Base-by-base conservation (phyloP, 2,113 vertebrate species). In the Fregata magnificens region DNA sequence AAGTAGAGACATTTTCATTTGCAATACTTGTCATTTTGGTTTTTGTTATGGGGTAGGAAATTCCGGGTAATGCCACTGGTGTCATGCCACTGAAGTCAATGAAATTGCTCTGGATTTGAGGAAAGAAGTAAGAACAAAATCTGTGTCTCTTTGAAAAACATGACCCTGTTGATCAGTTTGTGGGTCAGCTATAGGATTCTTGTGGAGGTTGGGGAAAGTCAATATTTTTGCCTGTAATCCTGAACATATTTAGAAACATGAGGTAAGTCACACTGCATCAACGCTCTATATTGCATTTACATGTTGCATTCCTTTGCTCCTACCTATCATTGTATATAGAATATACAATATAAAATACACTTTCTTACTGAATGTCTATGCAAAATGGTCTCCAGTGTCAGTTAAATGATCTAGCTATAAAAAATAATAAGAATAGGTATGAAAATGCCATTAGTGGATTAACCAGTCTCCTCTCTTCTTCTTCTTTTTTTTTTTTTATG, bases 391-490 rank as follows among this genome's bases (percentile, higher is more conserved):
- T 56, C 40, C 14, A 74, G 20, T 56, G 29, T 73, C 36, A 81
- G 13, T 42, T 70, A 93, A 83, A 52, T 50, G 4, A 19, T 50
- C 6, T 55, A 59, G 3, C 6, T 56, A 14, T 42, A 55, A 79
- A 82, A 62, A 88, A 70, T 18, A 66, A 25, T 10, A 87, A 17
- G 42, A n/a, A n/a, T n/a, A n/a, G n/a, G n/a, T n/a, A 73, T 6
- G 11, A 78, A 55, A 16, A 77, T 58, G 16, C 1, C 7, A 31
- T 72, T 58, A 66, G 22, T 56, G 16, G 16, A 40, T 85, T 74
- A 65, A 52, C 1, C 19, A 10, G 0, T 36, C 7, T 47, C 3
- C 1, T 32, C 36, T 42, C 0, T 28, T 47, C 10, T 76, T 34
- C 9, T 25, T 15, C 26, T 45, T 32, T 19, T 45, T 9, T 10